phyloP scores from a whole-genome alignment of 2,113 vertebrate genomes.

The Esox niger region DNA sequence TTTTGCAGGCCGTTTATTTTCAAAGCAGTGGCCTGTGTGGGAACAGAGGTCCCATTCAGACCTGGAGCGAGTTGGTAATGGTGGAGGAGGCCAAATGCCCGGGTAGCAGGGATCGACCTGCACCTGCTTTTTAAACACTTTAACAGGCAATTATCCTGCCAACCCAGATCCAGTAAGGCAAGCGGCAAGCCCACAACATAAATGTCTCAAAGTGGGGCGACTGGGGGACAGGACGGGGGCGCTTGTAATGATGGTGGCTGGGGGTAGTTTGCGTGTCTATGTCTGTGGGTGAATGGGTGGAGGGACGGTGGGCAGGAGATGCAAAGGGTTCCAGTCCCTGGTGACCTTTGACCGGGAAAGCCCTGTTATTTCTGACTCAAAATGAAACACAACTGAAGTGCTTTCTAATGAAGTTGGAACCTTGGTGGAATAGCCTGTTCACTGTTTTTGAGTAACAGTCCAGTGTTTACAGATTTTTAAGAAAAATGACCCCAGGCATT shows the following conservation, averaged over 20 bases:
- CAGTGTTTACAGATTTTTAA: no score
- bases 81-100: background rate
- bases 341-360: no score
- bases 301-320: no score
- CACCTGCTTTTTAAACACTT: constrained; percentile 50
- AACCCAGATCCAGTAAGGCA: constrained; percentile 17
- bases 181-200: constrained; percentile 1
- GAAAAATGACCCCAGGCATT: no score
- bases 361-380: no score
- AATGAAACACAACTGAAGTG: constrained; percentile 1
- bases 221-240: background rate
- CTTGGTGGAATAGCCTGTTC: no score
- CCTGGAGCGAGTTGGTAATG: background rate
- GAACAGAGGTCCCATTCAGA: constrained; percentile 43
- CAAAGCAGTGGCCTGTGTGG: constrained; percentile 35
- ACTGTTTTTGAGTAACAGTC: no score
- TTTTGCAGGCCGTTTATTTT: constrained; percentile 44
- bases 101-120: constrained; percentile 21
- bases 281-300: no score
- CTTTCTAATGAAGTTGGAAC: no score
- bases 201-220: background rate
- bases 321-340: no score
- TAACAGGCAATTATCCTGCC: constrained; percentile 44
- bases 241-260: background rate
- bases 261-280: no score